phyloP scores from a whole-genome alignment of 92 coral and sea anemone genomes.

The Zoanthus gigantus region DNA sequence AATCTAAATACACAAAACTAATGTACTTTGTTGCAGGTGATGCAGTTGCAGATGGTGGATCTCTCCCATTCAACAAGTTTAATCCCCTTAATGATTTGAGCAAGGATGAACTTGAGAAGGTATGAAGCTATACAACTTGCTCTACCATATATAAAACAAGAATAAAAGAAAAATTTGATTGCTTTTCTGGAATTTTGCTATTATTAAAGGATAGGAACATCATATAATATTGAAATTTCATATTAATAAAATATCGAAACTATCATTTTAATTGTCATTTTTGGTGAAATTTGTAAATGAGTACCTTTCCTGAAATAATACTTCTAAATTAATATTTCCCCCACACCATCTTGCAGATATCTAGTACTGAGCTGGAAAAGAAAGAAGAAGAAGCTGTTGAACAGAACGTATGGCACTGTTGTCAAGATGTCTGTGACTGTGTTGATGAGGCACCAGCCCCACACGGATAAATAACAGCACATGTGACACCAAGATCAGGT shows the following conservation, averaged over 20 bases:
- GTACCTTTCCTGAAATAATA: slow-evolving; percentile 7
- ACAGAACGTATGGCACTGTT: slow-evolving; percentile 61
- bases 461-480: slow-evolving; percentile 27
- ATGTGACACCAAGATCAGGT: slow-evolving; percentile 39
- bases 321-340: not conserved
- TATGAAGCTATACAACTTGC: not conserved
- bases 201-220: slow-evolving; percentile 1
- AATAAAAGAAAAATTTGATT: not conserved
- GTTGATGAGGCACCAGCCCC: slow-evolving; percentile 31
- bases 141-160: slow-evolving; percentile 13
- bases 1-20: not conserved
- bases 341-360: slow-evolving; percentile 36
- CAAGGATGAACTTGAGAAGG: slow-evolving; percentile 57
- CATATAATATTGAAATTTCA: not conserved
- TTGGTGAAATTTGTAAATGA: not conserved
- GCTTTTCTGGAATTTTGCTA: slow-evolving; percentile 1
- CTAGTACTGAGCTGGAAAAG: slow-evolving; percentile 41
- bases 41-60: slow-evolving; percentile 69
- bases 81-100: slow-evolving; percentile 45
- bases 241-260: not conserved
- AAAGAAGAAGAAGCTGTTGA: slow-evolving; percentile 54
- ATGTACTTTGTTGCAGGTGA: slow-evolving; percentile 45
- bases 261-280: slow-evolving; percentile 3
- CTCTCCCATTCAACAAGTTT: slow-evolving; percentile 53
- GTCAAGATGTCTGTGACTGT: slow-evolving; percentile 51